These are phyloP conservation scores for Podocnemis expansa DNA, from an alignment of 2,113 vertebrate genomes.

Conservation along the genomic window DNA sequence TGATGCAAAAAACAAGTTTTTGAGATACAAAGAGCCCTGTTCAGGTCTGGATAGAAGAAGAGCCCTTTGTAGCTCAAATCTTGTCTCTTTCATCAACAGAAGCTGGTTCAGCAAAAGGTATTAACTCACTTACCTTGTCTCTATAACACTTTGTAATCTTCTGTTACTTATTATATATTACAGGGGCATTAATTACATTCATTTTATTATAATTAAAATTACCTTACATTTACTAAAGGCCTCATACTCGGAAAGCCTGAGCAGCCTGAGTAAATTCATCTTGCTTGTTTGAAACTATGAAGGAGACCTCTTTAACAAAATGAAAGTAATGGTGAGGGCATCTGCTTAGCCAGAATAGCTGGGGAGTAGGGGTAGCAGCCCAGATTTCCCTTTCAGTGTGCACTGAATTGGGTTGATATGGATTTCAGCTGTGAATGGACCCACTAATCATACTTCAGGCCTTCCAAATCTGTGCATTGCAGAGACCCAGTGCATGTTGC, in stretches of 20 bases:
- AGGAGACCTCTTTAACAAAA: neutral
- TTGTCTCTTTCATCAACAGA: neutral
- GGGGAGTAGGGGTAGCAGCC: rapidly evolving
- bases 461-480: neutral
- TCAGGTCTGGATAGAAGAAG: neutral
- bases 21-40: neutral
- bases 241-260: neutral
- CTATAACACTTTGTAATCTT: slow-evolving; percentile 58
- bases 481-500: neutral
- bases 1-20: neutral
- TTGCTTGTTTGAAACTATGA: neutral
- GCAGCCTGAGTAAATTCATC: neutral
- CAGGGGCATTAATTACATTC: slow-evolving; percentile 38
- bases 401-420: neutral
- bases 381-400: neutral
- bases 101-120: neutral
- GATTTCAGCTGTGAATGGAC: neutral
- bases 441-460: rapidly evolving
- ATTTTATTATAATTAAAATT: slow-evolving; percentile 55
- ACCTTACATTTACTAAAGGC: slow-evolving; percentile 30
- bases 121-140: neutral
- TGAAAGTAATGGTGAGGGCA: neutral
- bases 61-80: neutral
- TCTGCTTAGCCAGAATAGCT: neutral
- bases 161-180: slow-evolving; percentile 58